Percentiles rank a stretch among this genome's conserved stretches.
Evolutionary conservation across 2,888 invertebrate species (phyloP).

Genomic region (Uropetala carovei): DNA sequence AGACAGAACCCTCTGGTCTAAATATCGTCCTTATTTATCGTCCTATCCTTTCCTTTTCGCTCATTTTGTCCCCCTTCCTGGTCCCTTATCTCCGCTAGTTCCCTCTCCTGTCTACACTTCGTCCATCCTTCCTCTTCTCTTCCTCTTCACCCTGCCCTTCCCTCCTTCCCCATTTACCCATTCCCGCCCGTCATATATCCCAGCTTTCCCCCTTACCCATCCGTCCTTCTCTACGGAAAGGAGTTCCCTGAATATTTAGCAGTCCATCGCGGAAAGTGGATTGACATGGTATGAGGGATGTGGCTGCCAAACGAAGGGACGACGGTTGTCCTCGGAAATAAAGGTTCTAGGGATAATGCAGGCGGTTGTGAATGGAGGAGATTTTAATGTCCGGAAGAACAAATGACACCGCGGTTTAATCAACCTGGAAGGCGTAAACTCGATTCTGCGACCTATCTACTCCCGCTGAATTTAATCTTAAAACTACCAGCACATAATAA

Average conservation of each 20-base stretch:
- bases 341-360: neutral
- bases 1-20: neutral
- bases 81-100: neutral
- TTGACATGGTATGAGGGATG: neutral
- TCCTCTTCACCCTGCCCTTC: neutral
- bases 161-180: neutral
- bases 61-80: neutral
- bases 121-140: neutral
- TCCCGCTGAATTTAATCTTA: no score
- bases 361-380: neutral
- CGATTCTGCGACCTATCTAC: no score
- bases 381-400: neutral
- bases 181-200: neutral
- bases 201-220: no score
- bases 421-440: no score
- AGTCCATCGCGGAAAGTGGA: neutral
- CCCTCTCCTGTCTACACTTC: neutral
- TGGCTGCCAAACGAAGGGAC: neutral
- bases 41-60: neutral
- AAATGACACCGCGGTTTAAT: no score
- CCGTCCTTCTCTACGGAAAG: neutral
- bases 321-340: neutral
- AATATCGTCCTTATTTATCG: neutral
- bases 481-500: no score
- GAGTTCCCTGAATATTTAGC: slow-evolving; percentile 22